A percentile compares a stretch with the other conserved stretches of the same genome.
phyloP scores from a whole-genome alignment of 2,797 vertebrate genomes.

The Chiroxiphia lanceolata region DNA sequence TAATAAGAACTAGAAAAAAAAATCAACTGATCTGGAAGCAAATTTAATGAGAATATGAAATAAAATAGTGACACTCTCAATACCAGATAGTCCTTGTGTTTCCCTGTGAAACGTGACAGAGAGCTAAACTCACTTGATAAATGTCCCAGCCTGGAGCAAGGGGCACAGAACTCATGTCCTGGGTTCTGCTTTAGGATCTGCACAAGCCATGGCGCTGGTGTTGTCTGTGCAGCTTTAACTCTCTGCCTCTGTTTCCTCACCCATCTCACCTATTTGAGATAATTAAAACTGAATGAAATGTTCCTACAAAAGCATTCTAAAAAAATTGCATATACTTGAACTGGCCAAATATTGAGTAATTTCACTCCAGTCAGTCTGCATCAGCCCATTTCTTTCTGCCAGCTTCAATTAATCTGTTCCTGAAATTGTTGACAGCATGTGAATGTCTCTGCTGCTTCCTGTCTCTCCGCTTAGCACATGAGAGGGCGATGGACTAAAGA shows the following conservation, averaged over 20 bases:
- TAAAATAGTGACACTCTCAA: neutral
- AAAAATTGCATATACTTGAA: neutral
- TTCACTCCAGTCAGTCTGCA: neutral
- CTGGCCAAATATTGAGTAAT: neutral
- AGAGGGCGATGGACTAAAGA: constrained; percentile 35
- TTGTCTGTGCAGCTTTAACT: neutral
- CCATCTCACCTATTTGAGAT: neutral
- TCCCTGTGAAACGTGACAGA: neutral
- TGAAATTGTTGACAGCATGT: constrained; percentile 15
- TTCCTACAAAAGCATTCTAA: neutral
- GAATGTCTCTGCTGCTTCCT: constrained; percentile 16
- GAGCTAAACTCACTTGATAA: neutral
- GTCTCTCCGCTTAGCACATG: neutral
- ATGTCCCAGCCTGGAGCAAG: neutral
- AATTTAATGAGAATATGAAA: neutral
- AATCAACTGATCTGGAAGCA: neutral
- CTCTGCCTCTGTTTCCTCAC: neutral
- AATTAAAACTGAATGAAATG: neutral
- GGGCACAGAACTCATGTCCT: neutral
- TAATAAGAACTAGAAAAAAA: constrained; percentile 13
- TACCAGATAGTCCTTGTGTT: neutral
- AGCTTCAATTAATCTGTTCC: constrained; percentile 17
- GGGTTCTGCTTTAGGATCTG: neutral
- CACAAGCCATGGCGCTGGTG: fast-evolving
- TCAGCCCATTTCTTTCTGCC: neutral